A percentile compares a stretch with the other conserved stretches of the same genome.
Evolutionary conservation across 2,888 invertebrate genomes (phyloP).

Genomic region (Athalia rosae): DNA sequence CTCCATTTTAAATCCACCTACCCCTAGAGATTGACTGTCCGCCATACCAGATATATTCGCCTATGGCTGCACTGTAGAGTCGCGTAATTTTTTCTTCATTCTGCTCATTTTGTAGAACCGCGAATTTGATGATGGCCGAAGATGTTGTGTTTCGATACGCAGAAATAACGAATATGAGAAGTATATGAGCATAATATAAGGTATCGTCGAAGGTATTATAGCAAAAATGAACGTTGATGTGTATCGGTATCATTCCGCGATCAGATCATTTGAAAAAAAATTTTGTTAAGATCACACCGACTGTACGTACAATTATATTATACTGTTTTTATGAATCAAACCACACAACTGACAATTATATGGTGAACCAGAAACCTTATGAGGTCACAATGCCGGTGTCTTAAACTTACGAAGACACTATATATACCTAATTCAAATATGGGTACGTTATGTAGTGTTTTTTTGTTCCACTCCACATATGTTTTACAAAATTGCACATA

Average conservation of each 20-base stretch:
- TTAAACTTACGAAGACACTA: neutral
- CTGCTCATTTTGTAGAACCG: neutral
- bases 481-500: too few relatives aligned
- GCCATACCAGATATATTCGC: too few relatives aligned
- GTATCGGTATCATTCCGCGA: too few relatives aligned
- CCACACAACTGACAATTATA: slow-evolving; percentile 28
- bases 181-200: too few relatives aligned
- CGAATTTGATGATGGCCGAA: too few relatives aligned
- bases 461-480: too few relatives aligned
- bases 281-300: neutral
- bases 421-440: neutral
- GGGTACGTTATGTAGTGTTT: too few relatives aligned
- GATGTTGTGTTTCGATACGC: neutral
- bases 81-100: neutral
- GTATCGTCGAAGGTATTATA: neutral
- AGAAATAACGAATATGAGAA: too few relatives aligned
- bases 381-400: slow-evolving; percentile 9
- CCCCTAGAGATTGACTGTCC: too few relatives aligned
- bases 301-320: neutral
- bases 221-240: too few relatives aligned
- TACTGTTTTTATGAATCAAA: neutral
- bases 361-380: slow-evolving; percentile 26
- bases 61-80: neutral
- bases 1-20: too few relatives aligned
- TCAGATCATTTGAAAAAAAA: too few relatives aligned